Percentiles rank a stretch among this genome's conserved stretches.
phyloP scores from a whole-genome alignment of 2,113 vertebrate genomes.

The Perca fluviatilis region DNA sequence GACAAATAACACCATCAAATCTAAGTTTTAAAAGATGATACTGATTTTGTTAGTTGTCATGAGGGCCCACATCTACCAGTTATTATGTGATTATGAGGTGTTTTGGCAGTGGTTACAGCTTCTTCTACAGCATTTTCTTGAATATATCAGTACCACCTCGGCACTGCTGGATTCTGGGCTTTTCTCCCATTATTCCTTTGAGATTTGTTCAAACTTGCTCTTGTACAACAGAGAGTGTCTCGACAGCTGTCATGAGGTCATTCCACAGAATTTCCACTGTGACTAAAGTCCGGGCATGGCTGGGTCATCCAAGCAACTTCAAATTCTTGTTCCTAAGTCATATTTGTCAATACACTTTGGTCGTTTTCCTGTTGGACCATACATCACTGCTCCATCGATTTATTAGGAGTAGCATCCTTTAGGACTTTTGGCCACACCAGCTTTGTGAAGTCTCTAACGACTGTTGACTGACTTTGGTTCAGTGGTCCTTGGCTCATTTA shows the following conservation, averaged over 20 bases:
- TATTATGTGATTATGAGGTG: neutral
- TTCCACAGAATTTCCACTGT: constrained; percentile 17
- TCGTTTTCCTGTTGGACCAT: neutral
- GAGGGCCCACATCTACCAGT: neutral
- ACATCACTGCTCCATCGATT: neutral
- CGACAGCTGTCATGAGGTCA: neutral
- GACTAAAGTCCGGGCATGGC: neutral
- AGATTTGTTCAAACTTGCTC: constrained; percentile 23
- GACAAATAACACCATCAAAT: neutral
- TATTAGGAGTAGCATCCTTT: neutral
- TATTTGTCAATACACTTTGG: neutral
- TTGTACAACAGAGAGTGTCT: neutral
- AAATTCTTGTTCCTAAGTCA: constrained; percentile 11
- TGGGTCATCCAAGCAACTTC: neutral
- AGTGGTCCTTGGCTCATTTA: neutral
- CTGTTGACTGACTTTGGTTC: neutral
- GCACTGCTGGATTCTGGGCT: neutral
- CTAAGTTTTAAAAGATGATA: neutral
- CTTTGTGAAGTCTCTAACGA: neutral
- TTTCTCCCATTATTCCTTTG: constrained; percentile 1
- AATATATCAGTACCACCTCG: neutral
- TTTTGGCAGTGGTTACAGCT: constrained; percentile 13
- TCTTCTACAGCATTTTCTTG: neutral
- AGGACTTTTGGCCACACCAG: neutral
- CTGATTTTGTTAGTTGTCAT: neutral